phyloP scores from a whole-genome alignment of 2,888 invertebrate species.

The Hydropsyche betteni region DNA sequence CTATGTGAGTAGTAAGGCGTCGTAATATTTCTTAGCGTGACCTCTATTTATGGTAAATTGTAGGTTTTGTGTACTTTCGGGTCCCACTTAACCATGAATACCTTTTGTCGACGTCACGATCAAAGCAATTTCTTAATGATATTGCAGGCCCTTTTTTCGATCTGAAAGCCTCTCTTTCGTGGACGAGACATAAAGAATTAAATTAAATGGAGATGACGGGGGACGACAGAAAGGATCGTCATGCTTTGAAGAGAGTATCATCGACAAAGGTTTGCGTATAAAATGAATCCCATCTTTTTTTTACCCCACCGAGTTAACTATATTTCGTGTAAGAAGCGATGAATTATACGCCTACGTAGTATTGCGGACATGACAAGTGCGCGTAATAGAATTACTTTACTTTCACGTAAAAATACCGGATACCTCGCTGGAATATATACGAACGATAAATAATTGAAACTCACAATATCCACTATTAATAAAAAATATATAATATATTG shows the following conservation, averaged over 20 bases:
- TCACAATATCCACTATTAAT: too few species aligned
- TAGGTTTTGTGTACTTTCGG: constrained; percentile 31
- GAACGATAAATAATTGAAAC: too few species aligned
- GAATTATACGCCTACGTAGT: too few species aligned
- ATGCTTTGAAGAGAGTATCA: constrained; percentile 9
- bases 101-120: constrained; percentile 32
- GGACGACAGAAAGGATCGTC: constrained; percentile 21
- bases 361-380: too few species aligned
- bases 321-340: too few species aligned
- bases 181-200: constrained; percentile 28
- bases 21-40: constrained; percentile 25
- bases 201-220: constrained; percentile 31
- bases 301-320: too few species aligned
- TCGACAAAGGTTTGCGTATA: constrained; percentile 12
- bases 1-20: neutral
- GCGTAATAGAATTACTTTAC: too few species aligned
- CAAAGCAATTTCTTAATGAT: constrained; percentile 32
- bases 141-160: constrained; percentile 24
- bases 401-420: too few species aligned
- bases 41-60: constrained; percentile 33
- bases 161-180: constrained; percentile 18
- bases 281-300: constrained; percentile 7
- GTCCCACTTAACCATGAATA: constrained; percentile 32
- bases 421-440: too few species aligned
- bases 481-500: too few species aligned